These are phyloP conservation scores for Agonopterix heracliana DNA, from an alignment of 2,888 invertebrate genomes.

Conservation along the genomic window DNA sequence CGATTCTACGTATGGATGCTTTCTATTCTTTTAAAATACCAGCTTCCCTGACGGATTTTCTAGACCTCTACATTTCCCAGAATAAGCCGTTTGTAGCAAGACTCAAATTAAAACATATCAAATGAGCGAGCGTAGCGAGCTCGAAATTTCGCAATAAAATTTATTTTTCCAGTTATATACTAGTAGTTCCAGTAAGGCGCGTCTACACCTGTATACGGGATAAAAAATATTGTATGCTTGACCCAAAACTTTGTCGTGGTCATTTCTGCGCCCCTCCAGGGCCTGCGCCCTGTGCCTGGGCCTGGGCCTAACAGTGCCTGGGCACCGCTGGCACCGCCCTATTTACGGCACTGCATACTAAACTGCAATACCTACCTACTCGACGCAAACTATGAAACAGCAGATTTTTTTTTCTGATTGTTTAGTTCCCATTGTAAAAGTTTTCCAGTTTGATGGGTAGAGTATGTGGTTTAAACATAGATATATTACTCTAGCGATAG, in stretches of 20 bases:
- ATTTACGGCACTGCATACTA: background rate
- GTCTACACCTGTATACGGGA: background rate
- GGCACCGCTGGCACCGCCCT: background rate
- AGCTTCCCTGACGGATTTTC: no score
- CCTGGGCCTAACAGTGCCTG: no score
- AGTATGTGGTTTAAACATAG: no score
- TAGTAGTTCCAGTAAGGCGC: background rate
- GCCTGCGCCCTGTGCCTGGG: background rate
- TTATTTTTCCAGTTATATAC: background rate
- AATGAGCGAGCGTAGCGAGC: background rate
- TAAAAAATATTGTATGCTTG: background rate
- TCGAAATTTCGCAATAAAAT: background rate
- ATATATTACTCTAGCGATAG: no score
- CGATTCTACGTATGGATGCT: no score
- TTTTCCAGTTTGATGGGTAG: no score
- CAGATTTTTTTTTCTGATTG: no score
- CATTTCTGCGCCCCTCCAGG: background rate
- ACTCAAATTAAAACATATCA: background rate
- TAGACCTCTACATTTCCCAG: background rate
- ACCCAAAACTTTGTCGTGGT: background rate
- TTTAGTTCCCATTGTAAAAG: no score
- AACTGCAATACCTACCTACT: no score
- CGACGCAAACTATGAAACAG: no score
- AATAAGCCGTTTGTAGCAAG: background rate
- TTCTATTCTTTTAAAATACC: background rate